A percentile compares a stretch with the other conserved stretches of the same genome.
Conservation (phyloP, 2,888 invertebrate species). For the Antitype chi region DNA sequence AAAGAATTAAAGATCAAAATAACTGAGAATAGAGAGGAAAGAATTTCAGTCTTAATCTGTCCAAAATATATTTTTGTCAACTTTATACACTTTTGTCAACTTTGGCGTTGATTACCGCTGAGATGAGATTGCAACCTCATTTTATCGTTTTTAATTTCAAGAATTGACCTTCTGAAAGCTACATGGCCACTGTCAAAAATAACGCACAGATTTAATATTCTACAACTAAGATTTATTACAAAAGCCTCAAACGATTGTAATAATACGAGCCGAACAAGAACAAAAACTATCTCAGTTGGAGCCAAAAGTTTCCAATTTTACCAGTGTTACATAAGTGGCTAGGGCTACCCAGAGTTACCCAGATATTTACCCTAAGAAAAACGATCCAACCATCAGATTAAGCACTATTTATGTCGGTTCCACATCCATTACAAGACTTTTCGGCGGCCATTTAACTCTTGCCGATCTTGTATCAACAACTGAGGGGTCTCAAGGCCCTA, state of each 20-base stretch:
- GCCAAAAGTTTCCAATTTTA: constrained; percentile 28
- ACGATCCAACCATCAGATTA: constrained; percentile 57
- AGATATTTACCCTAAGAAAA: constrained; percentile 51
- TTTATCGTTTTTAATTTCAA: too few relatives aligned
- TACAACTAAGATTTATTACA: neutral
- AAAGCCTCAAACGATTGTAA: neutral
- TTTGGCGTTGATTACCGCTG: too few relatives aligned
- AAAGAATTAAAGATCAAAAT: too few relatives aligned
- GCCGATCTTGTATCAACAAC: constrained; percentile 43
- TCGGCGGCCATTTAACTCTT: constrained; percentile 45
- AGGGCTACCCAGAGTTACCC: neutral
- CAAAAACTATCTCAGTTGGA: constrained; percentile 7
- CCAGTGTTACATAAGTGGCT: constrained; percentile 33
- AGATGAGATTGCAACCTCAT: too few relatives aligned
- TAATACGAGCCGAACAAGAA: neutral
- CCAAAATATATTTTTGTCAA: too few relatives aligned
- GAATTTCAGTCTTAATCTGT: too few relatives aligned
- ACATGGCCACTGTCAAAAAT: neutral
- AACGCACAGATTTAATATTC: neutral
- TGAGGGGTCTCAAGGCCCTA: constrained; percentile 8
- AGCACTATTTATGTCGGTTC: constrained; percentile 59
- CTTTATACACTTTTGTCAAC: too few relatives aligned
- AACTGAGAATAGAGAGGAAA: too few relatives aligned
- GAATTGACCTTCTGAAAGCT: too few relatives aligned
- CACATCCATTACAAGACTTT: constrained; percentile 52